These are phyloP conservation scores for Cyprinodon brontotheroides DNA, from an alignment of 2,113 vertebrate species.

Conservation along the genomic window DNA sequence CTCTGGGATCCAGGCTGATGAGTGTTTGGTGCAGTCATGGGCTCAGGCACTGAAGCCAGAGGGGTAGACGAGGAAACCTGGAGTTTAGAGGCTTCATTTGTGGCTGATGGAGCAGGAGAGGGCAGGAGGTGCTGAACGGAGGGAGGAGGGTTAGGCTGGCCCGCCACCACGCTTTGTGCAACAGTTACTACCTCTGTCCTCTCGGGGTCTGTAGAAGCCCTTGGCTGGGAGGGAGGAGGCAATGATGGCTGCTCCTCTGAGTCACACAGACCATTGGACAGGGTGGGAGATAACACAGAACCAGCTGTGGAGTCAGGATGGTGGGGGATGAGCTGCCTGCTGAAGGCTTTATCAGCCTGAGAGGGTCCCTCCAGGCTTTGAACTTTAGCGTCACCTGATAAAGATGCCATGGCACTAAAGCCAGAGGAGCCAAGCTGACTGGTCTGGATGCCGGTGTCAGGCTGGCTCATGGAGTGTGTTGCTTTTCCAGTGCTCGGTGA, in stretches of 20 bases:
- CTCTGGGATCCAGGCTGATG: slow-evolving; percentile 21
- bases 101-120: slow-evolving; percentile 33
- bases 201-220: slow-evolving; percentile 61
- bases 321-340: slow-evolving; percentile 12
- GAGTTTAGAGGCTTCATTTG: slow-evolving; percentile 29
- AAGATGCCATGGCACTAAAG: background rate
- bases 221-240: slow-evolving; percentile 53
- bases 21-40: slow-evolving; percentile 40
- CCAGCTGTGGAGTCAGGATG: slow-evolving; percentile 26
- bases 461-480: slow-evolving; percentile 49
- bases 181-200: slow-evolving; percentile 49
- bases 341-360: slow-evolving; percentile 28
- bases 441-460: slow-evolving; percentile 42
- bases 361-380: slow-evolving; percentile 7
- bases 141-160: slow-evolving; percentile 60
- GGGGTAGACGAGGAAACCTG: slow-evolving; percentile 30
- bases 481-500: slow-evolving; percentile 24
- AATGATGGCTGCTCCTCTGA: slow-evolving; percentile 50
- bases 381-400: slow-evolving; percentile 4
- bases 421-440: slow-evolving; percentile 39
- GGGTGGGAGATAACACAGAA: slow-evolving; percentile 27
- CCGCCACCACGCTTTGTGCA: slow-evolving; percentile 52
- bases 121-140: slow-evolving; percentile 44
- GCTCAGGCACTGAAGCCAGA: slow-evolving; percentile 44
- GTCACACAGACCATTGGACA: slow-evolving; percentile 65